Percentiles rank a stretch among this genome's conserved stretches.
Conservation (phyloP, 2,113 vertebrate genomes). For the Phrynocephalus versicolor region DNA sequence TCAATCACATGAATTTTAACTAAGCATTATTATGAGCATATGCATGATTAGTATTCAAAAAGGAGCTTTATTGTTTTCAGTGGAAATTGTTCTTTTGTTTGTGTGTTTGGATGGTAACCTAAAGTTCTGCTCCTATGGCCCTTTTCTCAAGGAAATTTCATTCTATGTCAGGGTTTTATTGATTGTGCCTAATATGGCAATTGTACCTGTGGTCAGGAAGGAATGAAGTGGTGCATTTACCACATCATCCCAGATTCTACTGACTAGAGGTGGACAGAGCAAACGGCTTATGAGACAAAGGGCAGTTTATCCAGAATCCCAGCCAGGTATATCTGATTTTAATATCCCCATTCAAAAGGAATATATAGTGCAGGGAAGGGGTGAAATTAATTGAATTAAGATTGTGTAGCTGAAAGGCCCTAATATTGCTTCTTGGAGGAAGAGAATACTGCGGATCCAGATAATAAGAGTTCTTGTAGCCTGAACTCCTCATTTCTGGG, state of each 20-base stretch:
- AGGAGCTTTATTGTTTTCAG: too few species aligned
- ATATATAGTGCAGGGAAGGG: neutral
- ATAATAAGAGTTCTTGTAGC: too few species aligned
- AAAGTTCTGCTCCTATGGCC: neutral
- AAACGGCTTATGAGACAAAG: neutral
- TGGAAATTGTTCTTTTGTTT: too few species aligned
- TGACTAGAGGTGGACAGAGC: neutral
- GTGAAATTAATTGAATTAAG: too few species aligned
- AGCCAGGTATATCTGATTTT: neutral
- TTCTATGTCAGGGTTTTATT: neutral
- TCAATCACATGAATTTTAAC: neutral
- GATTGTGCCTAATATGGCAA: neutral
- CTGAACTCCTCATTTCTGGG: too few species aligned
- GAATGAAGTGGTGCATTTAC: neutral
- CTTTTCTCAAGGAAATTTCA: neutral
- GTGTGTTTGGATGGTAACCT: too few species aligned
- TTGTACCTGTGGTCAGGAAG: neutral
- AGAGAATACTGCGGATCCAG: neutral
- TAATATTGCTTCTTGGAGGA: neutral
- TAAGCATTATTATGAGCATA: neutral
- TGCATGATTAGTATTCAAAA: too few species aligned
- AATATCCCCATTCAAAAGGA: neutral
- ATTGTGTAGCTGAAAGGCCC: neutral
- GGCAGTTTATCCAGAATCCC: neutral
- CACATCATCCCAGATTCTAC: neutral